A percentile compares a stretch with the other conserved stretches of the same genome.
Conservation (phyloP, 2,888 invertebrate species). For the Balanococcus diminutus region DNA sequence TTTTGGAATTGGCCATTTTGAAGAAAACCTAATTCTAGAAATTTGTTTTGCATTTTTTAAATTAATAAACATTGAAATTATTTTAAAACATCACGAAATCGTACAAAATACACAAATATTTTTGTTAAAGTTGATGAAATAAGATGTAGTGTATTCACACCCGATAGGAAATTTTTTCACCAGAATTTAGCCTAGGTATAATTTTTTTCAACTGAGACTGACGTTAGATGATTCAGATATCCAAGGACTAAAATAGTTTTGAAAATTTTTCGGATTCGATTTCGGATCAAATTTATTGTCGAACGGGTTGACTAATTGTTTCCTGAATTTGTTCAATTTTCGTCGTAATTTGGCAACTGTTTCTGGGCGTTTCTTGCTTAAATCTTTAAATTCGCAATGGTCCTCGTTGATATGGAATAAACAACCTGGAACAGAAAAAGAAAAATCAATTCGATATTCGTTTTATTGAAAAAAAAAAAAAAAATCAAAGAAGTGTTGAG, state of each 20-base stretch:
- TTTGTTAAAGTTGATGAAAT: too few relatives aligned
- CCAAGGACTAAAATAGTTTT: slow-evolving; percentile 55
- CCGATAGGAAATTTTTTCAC: too few relatives aligned
- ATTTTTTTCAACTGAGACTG: too few relatives aligned
- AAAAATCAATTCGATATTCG: neutral
- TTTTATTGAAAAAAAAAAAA: neutral
- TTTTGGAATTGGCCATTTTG: too few relatives aligned
- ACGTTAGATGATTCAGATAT: too few relatives aligned
- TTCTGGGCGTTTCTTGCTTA: slow-evolving; percentile 13
- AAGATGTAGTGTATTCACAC: too few relatives aligned
- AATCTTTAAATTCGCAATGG: slow-evolving; percentile 53
- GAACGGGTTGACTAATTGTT: slow-evolving; percentile 19
- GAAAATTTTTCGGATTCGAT: slow-evolving; percentile 46
- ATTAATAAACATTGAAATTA: too few relatives aligned
- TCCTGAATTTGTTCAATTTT: neutral
- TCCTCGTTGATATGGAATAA: slow-evolving; percentile 54
- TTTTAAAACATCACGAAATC: too few relatives aligned
- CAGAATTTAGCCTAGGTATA: too few relatives aligned
- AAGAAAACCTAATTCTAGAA: too few relatives aligned
- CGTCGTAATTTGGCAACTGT: neutral
- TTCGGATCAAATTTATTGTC: neutral
- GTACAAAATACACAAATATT: too few relatives aligned
- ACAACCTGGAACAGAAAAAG: slow-evolving; percentile 33
- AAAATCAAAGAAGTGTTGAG: neutral
- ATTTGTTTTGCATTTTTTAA: too few relatives aligned